phyloP scores from a whole-genome alignment of 2,888 invertebrate species.

The Calameuta idolon region DNA sequence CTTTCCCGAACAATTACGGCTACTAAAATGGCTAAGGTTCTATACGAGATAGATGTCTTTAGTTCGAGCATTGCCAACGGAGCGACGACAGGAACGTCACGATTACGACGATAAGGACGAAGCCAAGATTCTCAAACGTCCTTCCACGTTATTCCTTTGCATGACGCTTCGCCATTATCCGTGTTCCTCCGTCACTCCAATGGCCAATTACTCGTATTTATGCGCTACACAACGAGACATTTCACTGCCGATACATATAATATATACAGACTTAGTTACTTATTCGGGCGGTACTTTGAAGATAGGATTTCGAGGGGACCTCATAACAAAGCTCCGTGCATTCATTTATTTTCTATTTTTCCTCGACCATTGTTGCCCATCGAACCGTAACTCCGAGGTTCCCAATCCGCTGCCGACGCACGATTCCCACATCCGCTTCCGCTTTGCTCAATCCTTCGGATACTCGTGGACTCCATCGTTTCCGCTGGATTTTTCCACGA shows the following conservation, averaged over 20 bases:
- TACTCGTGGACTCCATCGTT: not conserved
- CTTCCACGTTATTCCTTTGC: not conserved
- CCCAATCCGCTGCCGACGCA: not conserved
- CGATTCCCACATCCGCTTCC: not conserved
- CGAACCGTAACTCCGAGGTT: not conserved
- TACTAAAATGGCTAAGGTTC: slow-evolving; percentile 39
- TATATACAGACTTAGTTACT: slow-evolving; percentile 20
- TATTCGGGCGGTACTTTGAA: slow-evolving; percentile 16
- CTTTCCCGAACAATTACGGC: slow-evolving; percentile 33
- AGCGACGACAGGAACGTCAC: not conserved
- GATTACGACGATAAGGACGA: not conserved
- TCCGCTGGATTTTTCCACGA: not conserved
- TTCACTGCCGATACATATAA: slow-evolving; percentile 24
- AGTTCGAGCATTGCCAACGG: slow-evolving; percentile 27
- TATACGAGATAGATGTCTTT: slow-evolving; percentile 28
- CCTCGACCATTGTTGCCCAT: not conserved
- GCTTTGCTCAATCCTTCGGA: not conserved
- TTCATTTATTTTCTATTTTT: not conserved
- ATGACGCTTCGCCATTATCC: not conserved
- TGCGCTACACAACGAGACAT: slow-evolving; percentile 13
- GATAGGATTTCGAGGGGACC: not conserved
- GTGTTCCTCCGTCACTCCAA: not conserved
- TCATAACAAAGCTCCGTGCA: not conserved
- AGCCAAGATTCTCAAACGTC: not conserved
- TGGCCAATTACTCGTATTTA: not conserved